Evolutionary conservation across 2,113 vertebrate genomes (phyloP).

Genomic region (Coturnix japonica): DNA sequence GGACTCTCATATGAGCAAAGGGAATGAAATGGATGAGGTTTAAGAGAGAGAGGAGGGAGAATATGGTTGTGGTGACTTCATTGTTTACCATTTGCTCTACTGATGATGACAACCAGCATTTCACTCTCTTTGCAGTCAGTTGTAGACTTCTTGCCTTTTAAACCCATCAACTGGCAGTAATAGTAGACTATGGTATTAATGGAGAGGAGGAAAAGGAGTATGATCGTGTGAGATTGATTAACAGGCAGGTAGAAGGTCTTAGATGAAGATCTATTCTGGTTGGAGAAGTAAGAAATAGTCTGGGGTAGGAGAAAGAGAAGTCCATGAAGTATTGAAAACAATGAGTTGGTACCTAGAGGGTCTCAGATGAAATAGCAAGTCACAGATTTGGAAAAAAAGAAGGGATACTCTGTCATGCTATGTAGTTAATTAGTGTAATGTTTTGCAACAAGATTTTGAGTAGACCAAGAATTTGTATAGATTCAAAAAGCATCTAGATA

Average conservation of each 20-base stretch:
- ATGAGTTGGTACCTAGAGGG: background rate
- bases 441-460: background rate
- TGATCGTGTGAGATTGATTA: accelerated
- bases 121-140: accelerated
- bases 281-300: background rate
- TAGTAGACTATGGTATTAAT: background rate
- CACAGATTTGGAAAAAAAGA: background rate
- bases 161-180: background rate
- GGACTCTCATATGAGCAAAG: background rate
- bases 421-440: background rate
- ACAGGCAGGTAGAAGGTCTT: background rate
- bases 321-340: background rate
- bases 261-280: background rate
- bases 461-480: background rate
- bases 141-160: background rate
- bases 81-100: background rate
- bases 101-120: background rate
- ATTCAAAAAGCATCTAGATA: background rate
- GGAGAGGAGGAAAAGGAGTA: background rate
- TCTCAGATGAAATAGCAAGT: background rate
- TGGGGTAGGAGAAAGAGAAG: background rate
- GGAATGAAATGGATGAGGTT: background rate
- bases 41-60: background rate
- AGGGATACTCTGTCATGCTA: background rate
- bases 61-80: accelerated